phyloP scores from a whole-genome alignment of 2,888 invertebrate species.

The Hololepta plana region DNA sequence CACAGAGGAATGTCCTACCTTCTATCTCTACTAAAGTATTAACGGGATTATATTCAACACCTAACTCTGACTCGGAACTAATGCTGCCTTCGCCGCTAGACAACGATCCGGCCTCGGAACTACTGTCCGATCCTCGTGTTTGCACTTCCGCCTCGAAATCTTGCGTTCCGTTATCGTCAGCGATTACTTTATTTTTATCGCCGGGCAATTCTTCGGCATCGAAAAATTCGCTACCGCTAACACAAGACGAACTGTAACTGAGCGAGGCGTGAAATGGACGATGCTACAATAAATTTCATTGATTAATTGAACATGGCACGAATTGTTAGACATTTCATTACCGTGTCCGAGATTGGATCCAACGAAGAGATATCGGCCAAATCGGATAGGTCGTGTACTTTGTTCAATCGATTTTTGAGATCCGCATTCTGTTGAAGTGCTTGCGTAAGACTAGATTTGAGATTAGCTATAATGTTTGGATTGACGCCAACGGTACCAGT shows the following conservation, averaged over 20 bases:
- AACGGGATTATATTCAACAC: slow-evolving; percentile 27
- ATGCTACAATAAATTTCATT: slow-evolving; percentile 20
- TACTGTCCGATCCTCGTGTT: slow-evolving; percentile 37
- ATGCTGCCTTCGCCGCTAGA: slow-evolving; percentile 46
- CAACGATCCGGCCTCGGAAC: slow-evolving; percentile 51
- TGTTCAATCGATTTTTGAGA: slow-evolving; percentile 39
- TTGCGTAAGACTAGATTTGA: slow-evolving; percentile 41
- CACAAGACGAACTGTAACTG: slow-evolving; percentile 59
- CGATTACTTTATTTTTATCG: slow-evolving; percentile 6
- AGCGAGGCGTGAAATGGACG: slow-evolving; percentile 40
- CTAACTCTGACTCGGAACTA: slow-evolving; percentile 25
- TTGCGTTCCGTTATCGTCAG: slow-evolving; percentile 12
- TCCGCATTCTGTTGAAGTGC: slow-evolving; percentile 62
- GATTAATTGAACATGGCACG: slow-evolving; percentile 1
- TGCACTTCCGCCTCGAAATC: slow-evolving; percentile 22
- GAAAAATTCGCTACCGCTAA: slow-evolving; percentile 62
- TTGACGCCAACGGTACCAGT: slow-evolving; percentile 21
- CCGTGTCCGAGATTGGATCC: slow-evolving; percentile 35
- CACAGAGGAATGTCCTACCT: no score
- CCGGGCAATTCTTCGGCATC: slow-evolving; percentile 50
- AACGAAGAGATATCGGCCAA: slow-evolving; percentile 39
- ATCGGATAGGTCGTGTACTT: slow-evolving; percentile 45
- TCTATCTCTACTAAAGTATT: slow-evolving; percentile 19
- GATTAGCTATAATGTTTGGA: slow-evolving; percentile 31
- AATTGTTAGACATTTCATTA: slow-evolving; percentile 13